phyloP scores from a whole-genome alignment of 2,888 invertebrate genomes.

The Adelphocoris suturalis region DNA sequence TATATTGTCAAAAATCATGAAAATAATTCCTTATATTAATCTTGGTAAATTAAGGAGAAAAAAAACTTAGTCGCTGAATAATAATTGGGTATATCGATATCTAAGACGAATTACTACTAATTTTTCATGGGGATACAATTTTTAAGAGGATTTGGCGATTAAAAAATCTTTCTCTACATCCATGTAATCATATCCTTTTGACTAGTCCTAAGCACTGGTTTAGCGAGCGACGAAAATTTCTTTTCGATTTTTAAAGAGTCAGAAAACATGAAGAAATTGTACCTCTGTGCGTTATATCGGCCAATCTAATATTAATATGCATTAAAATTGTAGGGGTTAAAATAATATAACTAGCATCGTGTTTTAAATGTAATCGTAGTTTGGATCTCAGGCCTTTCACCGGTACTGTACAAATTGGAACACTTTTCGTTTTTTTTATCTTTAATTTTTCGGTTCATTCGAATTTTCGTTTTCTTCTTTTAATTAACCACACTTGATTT shows the following conservation, averaged over 20 bases:
- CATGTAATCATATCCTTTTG: slow-evolving; percentile 65
- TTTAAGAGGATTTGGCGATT: slow-evolving; percentile 24
- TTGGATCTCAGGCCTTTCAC: slow-evolving; percentile 75
- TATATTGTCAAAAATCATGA: slow-evolving; percentile 31
- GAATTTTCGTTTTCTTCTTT: slow-evolving; percentile 19
- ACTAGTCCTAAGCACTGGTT: slow-evolving; percentile 63
- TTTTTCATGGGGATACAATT: slow-evolving; percentile 52
- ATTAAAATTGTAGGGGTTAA: slow-evolving; percentile 69
- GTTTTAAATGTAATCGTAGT: slow-evolving; percentile 73
- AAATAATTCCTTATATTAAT: slow-evolving; percentile 35
- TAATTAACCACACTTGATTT: slow-evolving; percentile 59
- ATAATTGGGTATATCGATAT: slow-evolving; percentile 67
- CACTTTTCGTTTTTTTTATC: slow-evolving; percentile 7
- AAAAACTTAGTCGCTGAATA: slow-evolving; percentile 33
- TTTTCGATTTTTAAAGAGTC: slow-evolving; percentile 5
- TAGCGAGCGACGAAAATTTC: slow-evolving; percentile 27
- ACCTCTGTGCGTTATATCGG: slow-evolving; percentile 56
- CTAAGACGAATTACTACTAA: slow-evolving; percentile 54
- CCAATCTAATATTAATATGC: slow-evolving; percentile 65
- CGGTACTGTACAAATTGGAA: slow-evolving; percentile 74
- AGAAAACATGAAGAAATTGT: slow-evolving; percentile 48
- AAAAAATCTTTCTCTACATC: slow-evolving; percentile 37
- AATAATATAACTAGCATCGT: slow-evolving; percentile 64
- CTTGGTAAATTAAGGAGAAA: slow-evolving; percentile 13
- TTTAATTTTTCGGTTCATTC: slow-evolving; percentile 49